Evolutionary conservation across 2,797 vertebrate genomes (phyloP), one percentile per base, ranked within the genome.

Genomic region (Phalanger gymnotis): DNA sequence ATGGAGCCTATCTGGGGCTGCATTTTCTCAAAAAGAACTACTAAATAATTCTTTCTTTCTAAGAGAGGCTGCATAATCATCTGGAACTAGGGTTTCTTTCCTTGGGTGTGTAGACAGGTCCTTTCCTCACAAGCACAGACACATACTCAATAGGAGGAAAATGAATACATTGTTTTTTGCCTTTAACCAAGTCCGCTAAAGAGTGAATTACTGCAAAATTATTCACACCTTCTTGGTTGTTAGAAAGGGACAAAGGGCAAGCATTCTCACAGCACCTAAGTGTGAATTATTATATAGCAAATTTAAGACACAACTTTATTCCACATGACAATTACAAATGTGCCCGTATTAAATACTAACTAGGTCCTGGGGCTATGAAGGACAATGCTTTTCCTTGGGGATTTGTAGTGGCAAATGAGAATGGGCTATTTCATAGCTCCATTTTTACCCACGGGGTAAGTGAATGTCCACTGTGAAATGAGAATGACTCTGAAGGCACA

Each of bases 21-120:
- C 19, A 47, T 47, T 93, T 92, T 87, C 93, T 40, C 30, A 91
- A 34, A 30, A 6, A 53, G 94, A 92, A 55, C 87, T 53, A 89
- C 56, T 56, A 90, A 87, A 96, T 92, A 93, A 93, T 54, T 93
- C 52, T 90, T 96, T 90, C 93, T 94, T 95, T 92, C 89, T 25
- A 54, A 95, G 95, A 87, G 90, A 81, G 40, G 30, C 28, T 12
- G 51, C 51, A 25, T 66, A 61, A 94, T 34, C 12, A 22, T 34
- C 73, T 81, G 73, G 73, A 81, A 47, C 73, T 87, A 25, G 25
- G 40, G 73, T 47, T 51, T 87, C 40, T 87, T 87, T 87, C 73
- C 73, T 87, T 87, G 73, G 73, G 40, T 87, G 10, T 87, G 73
- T 12, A 25, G 73, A 87, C 40, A 87, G 73, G 10, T 87, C 73